Percentiles rank a stretch among this genome's conserved stretches.
These are phyloP conservation scores for Amia ocellicauda DNA, from an alignment of 2,113 vertebrate genomes.

Conservation along the genomic window DNA sequence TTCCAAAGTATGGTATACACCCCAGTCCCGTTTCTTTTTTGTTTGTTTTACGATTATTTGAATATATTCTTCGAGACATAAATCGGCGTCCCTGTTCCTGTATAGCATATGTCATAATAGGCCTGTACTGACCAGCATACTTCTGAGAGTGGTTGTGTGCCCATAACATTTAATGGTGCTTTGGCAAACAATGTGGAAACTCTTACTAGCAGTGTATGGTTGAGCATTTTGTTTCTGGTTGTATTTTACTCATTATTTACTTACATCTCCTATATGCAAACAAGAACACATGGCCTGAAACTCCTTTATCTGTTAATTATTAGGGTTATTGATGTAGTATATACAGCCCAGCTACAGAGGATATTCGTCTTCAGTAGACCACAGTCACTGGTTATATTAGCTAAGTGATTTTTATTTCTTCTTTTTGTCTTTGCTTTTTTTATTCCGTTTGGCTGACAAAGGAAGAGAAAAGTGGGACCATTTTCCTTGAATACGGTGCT, in stretches of 20 bases:
- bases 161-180: conserved; percentile 72
- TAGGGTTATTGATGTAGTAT: conserved; percentile 51
- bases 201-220: conserved; percentile 63
- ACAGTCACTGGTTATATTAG: conserved; percentile 15
- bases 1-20: no score
- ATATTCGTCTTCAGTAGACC: conserved; percentile 55
- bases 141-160: conserved; percentile 60
- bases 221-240: conserved; percentile 41
- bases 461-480: conserved; percentile 34
- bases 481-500: conserved; percentile 34
- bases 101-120: conserved; percentile 68
- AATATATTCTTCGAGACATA: no score
- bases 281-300: conserved; percentile 31
- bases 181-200: conserved; percentile 71
- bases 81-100: conserved; percentile 8
- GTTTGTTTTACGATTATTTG: no score
- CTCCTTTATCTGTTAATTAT: conserved; percentile 58
- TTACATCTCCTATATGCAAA: conserved; percentile 47
- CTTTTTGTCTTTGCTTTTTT: no score
- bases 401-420: no score
- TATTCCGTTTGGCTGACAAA: no score
- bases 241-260: conserved; percentile 40
- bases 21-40: no score
- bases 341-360: conserved; percentile 53
- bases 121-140: conserved; percentile 64